Base-by-base conservation (phyloP, 2,113 vertebrate species). In the Mirounga angustirostris region DNA sequence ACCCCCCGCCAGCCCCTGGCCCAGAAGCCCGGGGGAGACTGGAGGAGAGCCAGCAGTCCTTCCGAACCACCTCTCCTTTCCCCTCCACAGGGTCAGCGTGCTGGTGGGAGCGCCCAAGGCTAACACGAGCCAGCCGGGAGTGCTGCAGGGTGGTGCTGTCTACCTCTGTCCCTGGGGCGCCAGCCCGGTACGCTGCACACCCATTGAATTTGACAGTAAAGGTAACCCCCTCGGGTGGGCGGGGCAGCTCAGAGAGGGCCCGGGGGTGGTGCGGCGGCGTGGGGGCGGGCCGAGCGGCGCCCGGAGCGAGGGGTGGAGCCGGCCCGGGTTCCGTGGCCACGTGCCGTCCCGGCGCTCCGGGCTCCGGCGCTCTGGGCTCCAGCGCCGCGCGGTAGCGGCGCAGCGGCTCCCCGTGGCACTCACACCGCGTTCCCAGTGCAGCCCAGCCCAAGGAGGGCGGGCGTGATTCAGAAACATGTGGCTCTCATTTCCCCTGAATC, bases 81-180 rank as follows among this genome's bases (percentile, higher is more conserved):
- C 67, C 74, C 43, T 92, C n/a, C 89, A 9, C 99, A 99, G 99
- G 93, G 98, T 98, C 56, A 99, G 99, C 78, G 98, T 99, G 94
- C 98, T 99, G 93, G 98, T 99, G 28, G 99, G 99, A 58, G 99
- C 99, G 4, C 99, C 99, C 78, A 99, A 99, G 97, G 99, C 99
- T 87, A 99, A 99, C 98, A 99, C 99, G 15, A 99, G 97, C 86
- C 99, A 99, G 97, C 97, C 97, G 0, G 97, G 99, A 6, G 96
- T 99, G 67, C 98, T 93, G 22, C 99, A 99, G 95, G 99, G 99
- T 19, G 99, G 99, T 9, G 99, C 99, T 0, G 99, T 99, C 63
- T 99, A 99, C 98, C 99, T 99, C 98, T 99, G 99, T 92, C 99
- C 99, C 8, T 99, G 99, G 99, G 85, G 71, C 22, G 85, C 97